Conservation (phyloP, 2,888 invertebrate genomes). For the Mesochorus sp. region DNA sequence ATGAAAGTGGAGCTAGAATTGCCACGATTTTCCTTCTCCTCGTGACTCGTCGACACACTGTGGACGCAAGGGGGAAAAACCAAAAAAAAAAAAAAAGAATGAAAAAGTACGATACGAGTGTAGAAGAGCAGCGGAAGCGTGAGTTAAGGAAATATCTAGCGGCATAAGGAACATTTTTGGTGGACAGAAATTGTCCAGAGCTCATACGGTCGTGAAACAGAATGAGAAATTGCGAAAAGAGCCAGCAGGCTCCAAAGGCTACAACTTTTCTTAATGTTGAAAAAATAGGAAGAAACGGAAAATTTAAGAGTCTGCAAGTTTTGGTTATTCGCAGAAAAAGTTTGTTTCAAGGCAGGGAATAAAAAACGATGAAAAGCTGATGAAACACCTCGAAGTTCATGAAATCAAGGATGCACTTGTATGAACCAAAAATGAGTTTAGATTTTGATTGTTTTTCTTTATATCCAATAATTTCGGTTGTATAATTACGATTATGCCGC, state of each 20-base stretch:
- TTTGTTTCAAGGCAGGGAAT: too few species aligned
- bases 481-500: too few species aligned
- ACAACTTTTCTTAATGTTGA: conserved; percentile 25
- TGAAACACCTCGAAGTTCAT: too few species aligned
- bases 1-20: background rate
- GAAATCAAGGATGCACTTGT: too few species aligned
- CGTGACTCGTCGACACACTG: conserved; percentile 28
- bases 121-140: background rate
- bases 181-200: conserved; percentile 32
- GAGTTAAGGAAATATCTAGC: conserved; percentile 10
- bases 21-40: conserved; percentile 15
- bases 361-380: too few species aligned
- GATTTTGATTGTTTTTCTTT: too few species aligned
- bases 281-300: background rate
- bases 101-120: conserved; percentile 23
- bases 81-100: conserved; percentile 9
- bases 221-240: conserved; percentile 51
- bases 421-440: too few species aligned
- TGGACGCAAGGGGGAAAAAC: background rate
- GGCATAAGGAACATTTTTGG: conserved; percentile 26
- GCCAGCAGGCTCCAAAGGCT: conserved; percentile 13
- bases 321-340: too few species aligned
- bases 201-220: conserved; percentile 47
- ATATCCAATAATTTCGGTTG: too few species aligned
- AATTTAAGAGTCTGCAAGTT: too few species aligned